Evolutionary conservation across 2,888 invertebrate genomes (phyloP), one percentile per base, ranked within the genome.

Genomic region (Dascillus cervinus): DNA sequence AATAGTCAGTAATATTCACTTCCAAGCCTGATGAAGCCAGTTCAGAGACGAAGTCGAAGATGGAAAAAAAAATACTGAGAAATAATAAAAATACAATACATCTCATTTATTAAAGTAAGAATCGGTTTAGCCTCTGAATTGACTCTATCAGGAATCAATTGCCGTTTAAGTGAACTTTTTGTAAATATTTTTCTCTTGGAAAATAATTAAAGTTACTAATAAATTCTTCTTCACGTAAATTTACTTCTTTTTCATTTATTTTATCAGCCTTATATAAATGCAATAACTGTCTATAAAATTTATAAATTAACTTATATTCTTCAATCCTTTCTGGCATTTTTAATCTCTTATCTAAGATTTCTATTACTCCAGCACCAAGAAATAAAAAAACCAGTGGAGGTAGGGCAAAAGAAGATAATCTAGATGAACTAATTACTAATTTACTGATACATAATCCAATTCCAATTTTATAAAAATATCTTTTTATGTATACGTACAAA

Each of bases 241-340:
- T 29, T 23, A 29, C 22, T 22, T 29, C 29, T 29, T 22, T 22
- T 29, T 29, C 12, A 29, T 22, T 29, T 29, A 22, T 29, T 22
- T 22, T 29, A 29, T 22, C 29, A 29, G 29, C 29, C 29, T 29
- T 29, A 12, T 29, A 29, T 22, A 29, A 29, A 22, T 29, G 22
- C 22, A 29, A 29, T 29, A 22, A 29, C 13, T 23, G 11, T 27
- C 11, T 22, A 26, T 13, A 13, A 26, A 26, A 26, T 13, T 26
- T 13, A 13, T 13, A 26, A 14, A 26, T 26, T 13, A 26, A 26
- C 26, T 26, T 26, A 22, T 26, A 26, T 26, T 14, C 26, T 26
- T 26, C 26, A 22, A 24, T 10, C 9, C 10, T 13, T 26, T 26
- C 26, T 26, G 26, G 15, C 9, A 26, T 26, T 26, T 26, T 26